Base-by-base conservation (phyloP, 2,797 vertebrate species). In the Artibeus jamaicensis region DNA sequence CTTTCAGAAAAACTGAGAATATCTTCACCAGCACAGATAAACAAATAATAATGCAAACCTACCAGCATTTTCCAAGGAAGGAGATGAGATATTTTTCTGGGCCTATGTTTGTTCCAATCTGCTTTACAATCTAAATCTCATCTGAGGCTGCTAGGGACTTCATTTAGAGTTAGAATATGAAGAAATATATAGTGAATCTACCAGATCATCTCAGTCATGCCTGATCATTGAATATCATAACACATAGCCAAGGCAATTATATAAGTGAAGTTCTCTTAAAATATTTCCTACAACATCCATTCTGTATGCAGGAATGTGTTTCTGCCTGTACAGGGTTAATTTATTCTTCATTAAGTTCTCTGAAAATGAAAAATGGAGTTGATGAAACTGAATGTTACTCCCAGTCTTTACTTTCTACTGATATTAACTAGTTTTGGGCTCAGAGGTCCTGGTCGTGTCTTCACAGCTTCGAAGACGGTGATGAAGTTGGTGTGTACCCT, bases 81-180 rank as follows among this genome's bases (percentile, higher is more conserved):
- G 68, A 71, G n/a, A 59, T 46, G 53, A 34, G 11, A 50, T 86
- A 62, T 50, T 82, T 95, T 42, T 67, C 67, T 76, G 46, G 73
- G 55, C 24, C 53, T 78, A 34, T 11, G 29, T 74, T 77, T 90
- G 73, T 85, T 76, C 29, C 29, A 48, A 76, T 85, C 46, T 96
- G 50, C n/a, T 73, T 93, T 89, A 55, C 10, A 81, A 79, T 70
- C 32, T 59, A 94, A 81, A 91, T 89, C 39, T 94, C n/a, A 91
- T 18, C 34, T 32, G 46, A 68, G 42, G 15, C 46, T 81, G 50
- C 46, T 74, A 21, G 71, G 74, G 71, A 81, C 29, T 93, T 86
- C 78, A 70, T 82, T 92, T 73, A 73, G 68, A 91, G 50, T 68
- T 55, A 91, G 81, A 84, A 88, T 42, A 71, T 34, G 24, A 48